Evolutionary conservation across 2,888 invertebrate species (phyloP), one percentile per base, ranked within the genome.

Genomic region (Drosophila mayaguana): DNA sequence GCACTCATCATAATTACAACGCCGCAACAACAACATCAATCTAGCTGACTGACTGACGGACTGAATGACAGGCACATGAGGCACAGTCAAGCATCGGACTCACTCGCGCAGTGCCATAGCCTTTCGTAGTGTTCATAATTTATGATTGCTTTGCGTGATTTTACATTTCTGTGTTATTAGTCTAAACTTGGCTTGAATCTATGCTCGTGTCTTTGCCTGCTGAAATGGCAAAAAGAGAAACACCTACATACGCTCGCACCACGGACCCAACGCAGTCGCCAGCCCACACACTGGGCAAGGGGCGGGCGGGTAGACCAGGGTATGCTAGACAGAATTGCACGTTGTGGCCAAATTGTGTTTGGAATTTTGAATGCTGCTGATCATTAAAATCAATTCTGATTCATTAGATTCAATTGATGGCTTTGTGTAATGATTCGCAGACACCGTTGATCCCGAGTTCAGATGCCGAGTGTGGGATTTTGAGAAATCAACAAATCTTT

Each of bases 1-100:
- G 78, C 81, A 83, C 87, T 87, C 83, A 83, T 84, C 87, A 89
- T 83, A 89, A 89, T 89, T 89, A 89, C 89, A 89, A 72, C 84
- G 74, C 74, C 38, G 63, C 63, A 34, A 40, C 72, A 67, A 22
- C 68, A 43, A 67, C 48, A 67, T 54, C 42, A 50, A 62, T 43
- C 53, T 53, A 36, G 12, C 53, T 53, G 36, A 53, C 50, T 59
- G 66, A 59, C 57, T 22, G 68, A 51, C 36, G 46, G 57, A 46
- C 65, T 25, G 51, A 63, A 25, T 20, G 46, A 46, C 46, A 16
- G 54, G 60, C 46, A 11, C 28, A 72, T 75, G 79, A 54, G 66
- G 57, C 62, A 67, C 54, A 57, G 60, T 20, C 51, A 66, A 43
- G 50, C 36, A 48, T n/a, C 62, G 72, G 56, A 51, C 25, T 22